Evolutionary conservation across 2,888 invertebrate genomes (phyloP).

Genomic region (Zygothrica quintamaculata): DNA sequence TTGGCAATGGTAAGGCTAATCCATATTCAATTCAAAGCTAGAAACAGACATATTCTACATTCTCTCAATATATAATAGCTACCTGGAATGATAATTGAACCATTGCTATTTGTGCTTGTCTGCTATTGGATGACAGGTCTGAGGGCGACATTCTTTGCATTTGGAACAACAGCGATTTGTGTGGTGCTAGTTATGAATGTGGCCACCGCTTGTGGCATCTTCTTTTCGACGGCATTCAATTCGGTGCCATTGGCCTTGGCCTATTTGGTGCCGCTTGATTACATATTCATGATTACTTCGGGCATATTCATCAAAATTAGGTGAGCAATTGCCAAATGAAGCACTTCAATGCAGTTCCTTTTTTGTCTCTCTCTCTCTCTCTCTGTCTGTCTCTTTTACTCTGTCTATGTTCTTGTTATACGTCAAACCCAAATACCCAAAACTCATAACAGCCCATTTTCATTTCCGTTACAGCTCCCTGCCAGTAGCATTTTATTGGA

Average conservation of each 20-base stretch:
- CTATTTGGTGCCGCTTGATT: slow-evolving; percentile 94
- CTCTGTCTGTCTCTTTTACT: no score
- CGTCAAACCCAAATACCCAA: background rate
- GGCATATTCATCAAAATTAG: slow-evolving; percentile 93
- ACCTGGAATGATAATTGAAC: slow-evolving; percentile 93
- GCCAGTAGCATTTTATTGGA: slow-evolving; percentile 90
- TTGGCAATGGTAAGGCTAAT: slow-evolving; percentile 88
- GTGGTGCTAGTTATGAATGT: slow-evolving; percentile 93
- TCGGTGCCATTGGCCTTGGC: slow-evolving; percentile 92
- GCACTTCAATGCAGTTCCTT: background rate
- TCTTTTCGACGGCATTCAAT: slow-evolving; percentile 93
- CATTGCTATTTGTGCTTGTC: slow-evolving; percentile 91
- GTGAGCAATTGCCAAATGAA: slow-evolving; percentile 84
- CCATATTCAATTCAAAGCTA: no score
- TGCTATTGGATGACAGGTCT: slow-evolving; percentile 95
- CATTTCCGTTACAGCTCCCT: slow-evolving; percentile 86
- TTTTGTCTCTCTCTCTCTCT: background rate
- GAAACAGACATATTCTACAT: background rate
- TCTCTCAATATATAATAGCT: slow-evolving; percentile 86
- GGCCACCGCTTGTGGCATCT: slow-evolving; percentile 93
- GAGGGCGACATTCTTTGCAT: slow-evolving; percentile 88
- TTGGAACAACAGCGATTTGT: slow-evolving; percentile 88
- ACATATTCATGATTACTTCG: slow-evolving; percentile 93
- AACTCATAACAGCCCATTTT: background rate
- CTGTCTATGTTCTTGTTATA: no score